Percentiles rank a stretch among this genome's conserved stretches.
phyloP scores from a whole-genome alignment of 2,113 vertebrate species.

The Pseudorasbora parva region DNA sequence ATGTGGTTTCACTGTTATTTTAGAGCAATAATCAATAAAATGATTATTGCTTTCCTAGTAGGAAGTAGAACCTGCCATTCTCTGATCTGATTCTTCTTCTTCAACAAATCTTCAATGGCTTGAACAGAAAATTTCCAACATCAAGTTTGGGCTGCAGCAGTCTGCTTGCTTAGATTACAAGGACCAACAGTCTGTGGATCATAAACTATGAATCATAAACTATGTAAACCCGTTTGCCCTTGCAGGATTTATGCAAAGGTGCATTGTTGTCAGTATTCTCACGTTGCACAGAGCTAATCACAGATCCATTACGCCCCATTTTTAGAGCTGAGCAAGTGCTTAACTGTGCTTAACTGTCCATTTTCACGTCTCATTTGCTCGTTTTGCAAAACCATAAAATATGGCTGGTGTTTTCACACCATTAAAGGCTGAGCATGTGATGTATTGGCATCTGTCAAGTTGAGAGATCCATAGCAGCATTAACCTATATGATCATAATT shows the following conservation, averaged over 20 bases:
- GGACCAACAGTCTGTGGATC: slow-evolving; percentile 32
- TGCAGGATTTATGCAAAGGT: slow-evolving; percentile 30
- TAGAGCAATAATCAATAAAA: neutral
- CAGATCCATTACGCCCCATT: slow-evolving; percentile 6
- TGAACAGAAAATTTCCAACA: slow-evolving; percentile 33
- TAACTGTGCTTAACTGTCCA: slow-evolving; percentile 6
- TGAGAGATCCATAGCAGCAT: slow-evolving; percentile 27
- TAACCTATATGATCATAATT: slow-evolving; percentile 11
- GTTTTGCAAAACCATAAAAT: slow-evolving; percentile 1
- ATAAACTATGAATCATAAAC: slow-evolving; percentile 42
- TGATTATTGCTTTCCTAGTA: neutral
- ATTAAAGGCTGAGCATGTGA: slow-evolving; percentile 21
- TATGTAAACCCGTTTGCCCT: slow-evolving; percentile 21
- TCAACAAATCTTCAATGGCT: neutral
- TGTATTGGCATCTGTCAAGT: slow-evolving; percentile 19
- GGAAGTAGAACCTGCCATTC: neutral
- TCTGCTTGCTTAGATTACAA: slow-evolving; percentile 13
- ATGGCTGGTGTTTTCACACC: slow-evolving; percentile 19
- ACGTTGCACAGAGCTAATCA: slow-evolving; percentile 22
- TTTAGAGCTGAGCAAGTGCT: slow-evolving; percentile 12
- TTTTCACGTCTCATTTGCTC: slow-evolving; percentile 44
- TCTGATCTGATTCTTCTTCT: no score
- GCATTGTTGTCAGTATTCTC: slow-evolving; percentile 16
- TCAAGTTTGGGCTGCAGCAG: neutral
- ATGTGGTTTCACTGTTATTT: neutral